Evolutionary conservation across 1,140 invertebrate genomes (phyloP).

Genomic region (Drosophila jambulina): DNA sequence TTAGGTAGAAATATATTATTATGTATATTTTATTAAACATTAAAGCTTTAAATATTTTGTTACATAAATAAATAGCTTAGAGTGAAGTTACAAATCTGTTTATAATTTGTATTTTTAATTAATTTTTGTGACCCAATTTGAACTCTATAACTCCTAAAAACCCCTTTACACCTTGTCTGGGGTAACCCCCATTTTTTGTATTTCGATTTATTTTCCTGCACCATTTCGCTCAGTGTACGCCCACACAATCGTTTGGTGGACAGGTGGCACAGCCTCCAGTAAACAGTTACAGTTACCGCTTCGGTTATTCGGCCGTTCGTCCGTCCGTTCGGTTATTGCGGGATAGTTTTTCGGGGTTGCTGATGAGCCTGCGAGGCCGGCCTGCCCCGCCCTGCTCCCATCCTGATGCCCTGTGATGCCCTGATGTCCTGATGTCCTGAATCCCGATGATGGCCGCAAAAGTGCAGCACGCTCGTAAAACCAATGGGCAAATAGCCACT

Average conservation of each 20-base stretch:
- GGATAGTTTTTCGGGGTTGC: conserved; percentile 63
- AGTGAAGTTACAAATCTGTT: no score
- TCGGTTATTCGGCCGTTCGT: conserved; percentile 27
- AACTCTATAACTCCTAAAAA: background rate
- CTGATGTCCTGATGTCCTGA: conserved; percentile 20
- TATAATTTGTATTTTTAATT: no score
- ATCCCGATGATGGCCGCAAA: conserved; percentile 62
- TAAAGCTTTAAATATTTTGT: no score
- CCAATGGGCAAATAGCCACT: conserved; percentile 74
- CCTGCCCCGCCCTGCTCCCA: background rate
- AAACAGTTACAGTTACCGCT: conserved; percentile 51
- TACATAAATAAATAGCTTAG: no score
- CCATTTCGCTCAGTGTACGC: conserved; percentile 11
- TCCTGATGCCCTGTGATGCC: conserved; percentile 5
- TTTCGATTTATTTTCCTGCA: background rate
- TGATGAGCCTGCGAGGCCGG: background rate
- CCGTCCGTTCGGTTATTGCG: conserved; percentile 39
- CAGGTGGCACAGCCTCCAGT: conserved; percentile 61
- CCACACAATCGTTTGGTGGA: conserved; percentile 31
- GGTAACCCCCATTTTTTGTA: no score
- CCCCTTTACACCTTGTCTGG: background rate
- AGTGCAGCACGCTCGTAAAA: conserved; percentile 80
- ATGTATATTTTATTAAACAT: background rate
- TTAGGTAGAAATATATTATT: background rate
- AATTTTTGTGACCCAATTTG: no score